Evolutionary conservation across 2,113 vertebrate genomes (phyloP), one percentile per base, ranked within the genome.

Genomic region (Passer montanus): DNA sequence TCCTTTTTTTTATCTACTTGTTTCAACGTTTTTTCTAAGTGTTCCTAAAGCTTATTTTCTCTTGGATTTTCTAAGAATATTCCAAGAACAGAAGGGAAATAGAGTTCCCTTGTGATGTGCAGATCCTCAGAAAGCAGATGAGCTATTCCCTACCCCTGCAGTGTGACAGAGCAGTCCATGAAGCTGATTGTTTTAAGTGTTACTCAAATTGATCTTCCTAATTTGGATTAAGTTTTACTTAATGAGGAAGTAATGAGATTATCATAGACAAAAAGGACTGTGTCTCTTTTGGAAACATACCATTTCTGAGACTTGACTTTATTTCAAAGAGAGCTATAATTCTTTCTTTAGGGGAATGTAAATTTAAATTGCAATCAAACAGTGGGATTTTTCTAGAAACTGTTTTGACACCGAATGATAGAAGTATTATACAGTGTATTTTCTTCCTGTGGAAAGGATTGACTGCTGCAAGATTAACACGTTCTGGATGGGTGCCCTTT

Each of bases 201-300:
- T 92, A 28, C 72, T 93, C 85, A 80, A 79, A 93, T 78, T 95
- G 80, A 95, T 95, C 94, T 82, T 63, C 72, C 86, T 95, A 77
- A 69, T 94, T 94, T 55, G 89, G 79, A 93, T 93, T 95, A 93
- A 94, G 87, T 94, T 94, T 82, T 90, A 90, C 64, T 97, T 91
- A 90, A 90, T 83, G 60, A 85, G 74, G 62, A 62, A 87, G 43
- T 91, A 92, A 96, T 76, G 79, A 84, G 81, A 93, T 95, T 93
- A 88, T 50, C 58, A 39, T 31, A 84, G 56, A 66, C 70, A 86
- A 90, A 95, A 92, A 95, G 70, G 76, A 33, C 85, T 43, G 4
- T 35, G 68, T 77, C 67, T 75, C 47, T 90, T 73, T 84, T 50
- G 75, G 55, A 59, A 86, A 39, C 2, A 0, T 43, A 50, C 30